Percentiles rank a stretch among this genome's conserved stretches.
These are phyloP conservation scores for Penelope pileata DNA, from an alignment of 2,113 vertebrate genomes.

Conservation along the genomic window DNA sequence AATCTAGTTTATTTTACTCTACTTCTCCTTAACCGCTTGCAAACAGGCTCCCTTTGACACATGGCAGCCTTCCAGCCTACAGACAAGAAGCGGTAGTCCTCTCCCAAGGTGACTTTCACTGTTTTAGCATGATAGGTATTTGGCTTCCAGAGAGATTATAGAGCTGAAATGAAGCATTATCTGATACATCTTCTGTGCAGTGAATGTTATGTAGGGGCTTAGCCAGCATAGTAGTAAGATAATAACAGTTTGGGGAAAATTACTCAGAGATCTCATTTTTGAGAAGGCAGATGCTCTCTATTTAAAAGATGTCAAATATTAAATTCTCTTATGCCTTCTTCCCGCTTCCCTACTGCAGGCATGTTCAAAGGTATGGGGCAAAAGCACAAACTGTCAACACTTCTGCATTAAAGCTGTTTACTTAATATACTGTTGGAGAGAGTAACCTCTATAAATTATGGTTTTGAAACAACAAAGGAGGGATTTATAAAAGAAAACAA, in stretches of 20 bases:
- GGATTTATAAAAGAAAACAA: background rate
- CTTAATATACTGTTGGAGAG: background rate
- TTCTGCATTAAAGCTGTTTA: slow-evolving; percentile 22
- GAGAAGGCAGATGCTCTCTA: slow-evolving; percentile 32
- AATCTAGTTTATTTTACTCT: background rate
- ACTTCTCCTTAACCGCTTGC: background rate
- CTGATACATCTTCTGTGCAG: slow-evolving; percentile 15
- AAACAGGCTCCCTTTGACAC: background rate
- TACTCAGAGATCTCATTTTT: slow-evolving; percentile 14
- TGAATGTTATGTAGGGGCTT: background rate
- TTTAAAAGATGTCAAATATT: slow-evolving; percentile 33
- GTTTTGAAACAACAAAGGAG: background rate
- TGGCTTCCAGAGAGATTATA: slow-evolving; percentile 33
- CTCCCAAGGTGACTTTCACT: slow-evolving; percentile 58
- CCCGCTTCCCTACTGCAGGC: background rate
- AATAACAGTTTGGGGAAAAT: slow-evolving; percentile 21
- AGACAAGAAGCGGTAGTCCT: background rate
- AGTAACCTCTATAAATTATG: background rate
- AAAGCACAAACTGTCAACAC: background rate
- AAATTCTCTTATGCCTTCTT: slow-evolving; percentile 1
- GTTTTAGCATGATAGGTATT: background rate
- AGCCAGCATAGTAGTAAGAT: background rate
- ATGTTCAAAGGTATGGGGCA: background rate
- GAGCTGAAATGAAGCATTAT: slow-evolving; percentile 35
- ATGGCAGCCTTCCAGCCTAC: background rate